Conservation (phyloP, 2,888 invertebrate genomes). For the Acheta domesticus region DNA sequence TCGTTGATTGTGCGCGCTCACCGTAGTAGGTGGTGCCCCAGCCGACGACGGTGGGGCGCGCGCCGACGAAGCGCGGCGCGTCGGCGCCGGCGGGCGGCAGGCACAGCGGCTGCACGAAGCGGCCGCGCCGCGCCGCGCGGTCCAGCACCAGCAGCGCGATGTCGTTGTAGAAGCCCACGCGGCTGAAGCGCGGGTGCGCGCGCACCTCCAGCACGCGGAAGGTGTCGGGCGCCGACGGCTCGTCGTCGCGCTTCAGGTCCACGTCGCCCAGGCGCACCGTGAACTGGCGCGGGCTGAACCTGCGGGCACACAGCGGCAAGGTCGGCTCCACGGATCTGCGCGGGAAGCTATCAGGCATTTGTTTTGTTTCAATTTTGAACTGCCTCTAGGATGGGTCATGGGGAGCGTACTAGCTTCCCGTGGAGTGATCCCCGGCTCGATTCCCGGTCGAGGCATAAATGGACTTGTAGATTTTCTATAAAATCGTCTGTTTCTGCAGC, state of each 20-base stretch:
- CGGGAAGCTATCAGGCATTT: too few relatives aligned
- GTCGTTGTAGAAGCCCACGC: slow-evolving; percentile 92
- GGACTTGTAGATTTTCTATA: too few relatives aligned
- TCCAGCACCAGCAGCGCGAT: slow-evolving; percentile 78
- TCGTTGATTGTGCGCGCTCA: slow-evolving; percentile 39
- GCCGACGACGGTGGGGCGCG: slow-evolving; percentile 81
- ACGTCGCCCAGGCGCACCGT: slow-evolving; percentile 86
- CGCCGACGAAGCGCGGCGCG: slow-evolving; percentile 63
- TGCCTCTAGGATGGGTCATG: too few relatives aligned
- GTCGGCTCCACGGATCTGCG: background rate
- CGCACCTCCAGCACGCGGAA: slow-evolving; percentile 72
- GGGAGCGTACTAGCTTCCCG: too few relatives aligned
- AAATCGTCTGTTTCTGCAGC: too few relatives aligned
- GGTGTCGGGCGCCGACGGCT: slow-evolving; percentile 79
- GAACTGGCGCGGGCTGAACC: slow-evolving; percentile 84
- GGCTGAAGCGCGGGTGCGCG: slow-evolving; percentile 80
- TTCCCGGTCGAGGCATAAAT: too few relatives aligned
- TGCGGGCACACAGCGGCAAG: slow-evolving; percentile 45
- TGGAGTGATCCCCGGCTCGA: too few relatives aligned
- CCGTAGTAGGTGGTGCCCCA: slow-evolving; percentile 90
- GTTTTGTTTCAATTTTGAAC: too few relatives aligned
- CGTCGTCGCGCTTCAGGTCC: slow-evolving; percentile 77
- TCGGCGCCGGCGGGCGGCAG: slow-evolving; percentile 62
- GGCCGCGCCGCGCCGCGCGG: slow-evolving; percentile 71
- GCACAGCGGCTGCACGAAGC: slow-evolving; percentile 85